Base-by-base conservation (phyloP, 2,113 vertebrate species). In the Theropithecus gelada region DNA sequence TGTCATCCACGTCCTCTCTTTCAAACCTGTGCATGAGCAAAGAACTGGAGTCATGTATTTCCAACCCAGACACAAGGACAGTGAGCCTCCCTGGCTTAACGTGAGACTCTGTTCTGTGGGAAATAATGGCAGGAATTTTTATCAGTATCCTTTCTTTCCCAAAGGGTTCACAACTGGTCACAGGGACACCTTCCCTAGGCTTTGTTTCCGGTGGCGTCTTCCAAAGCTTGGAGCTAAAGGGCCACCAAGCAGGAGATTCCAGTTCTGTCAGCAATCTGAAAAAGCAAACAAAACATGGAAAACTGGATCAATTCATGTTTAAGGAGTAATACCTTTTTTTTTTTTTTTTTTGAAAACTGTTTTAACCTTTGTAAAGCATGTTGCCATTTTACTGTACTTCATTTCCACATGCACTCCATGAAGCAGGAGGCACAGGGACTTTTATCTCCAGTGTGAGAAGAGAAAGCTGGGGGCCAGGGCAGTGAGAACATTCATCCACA, bases 231-330 rank as follows among this genome's bases (percentile, higher is more conserved):
- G 98, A 99, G 93, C 99, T 98, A 87, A 99, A 99, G 0, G 99
- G 99, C 99, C 99, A 99, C 99, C 99, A 99, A 48, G 99, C 97
- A 0, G 99, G 99, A 94, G 99, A 99, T 96, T 99, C 99, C 16
- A 99, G 98, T 95, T 99, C 99, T 0, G 99, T 99, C 88, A 99
- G 95, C 75, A 99, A 98, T 97, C 99, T 99, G 97, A 40, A 96
- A 78, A 23, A 72, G 50, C 32, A 96, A 90, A 66, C 6, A 38
- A 92, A 75, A 92, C 55, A 91, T 20, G 93, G 73, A 90, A 35
- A 40, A 20, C 4, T 1, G 13, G 32, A 20, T 66, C 6, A 38
- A 5, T 38, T 30, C 14, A 38, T 14, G 88, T 40, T 88, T 70
- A 38, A 93, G 52, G 32, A 83, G 14, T 16, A 30, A 30, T 30